A percentile compares a stretch with the other conserved stretches of the same genome.
These are phyloP conservation scores for Nettapus auritus DNA, from an alignment of 2,113 vertebrate genomes.

Conservation along the genomic window DNA sequence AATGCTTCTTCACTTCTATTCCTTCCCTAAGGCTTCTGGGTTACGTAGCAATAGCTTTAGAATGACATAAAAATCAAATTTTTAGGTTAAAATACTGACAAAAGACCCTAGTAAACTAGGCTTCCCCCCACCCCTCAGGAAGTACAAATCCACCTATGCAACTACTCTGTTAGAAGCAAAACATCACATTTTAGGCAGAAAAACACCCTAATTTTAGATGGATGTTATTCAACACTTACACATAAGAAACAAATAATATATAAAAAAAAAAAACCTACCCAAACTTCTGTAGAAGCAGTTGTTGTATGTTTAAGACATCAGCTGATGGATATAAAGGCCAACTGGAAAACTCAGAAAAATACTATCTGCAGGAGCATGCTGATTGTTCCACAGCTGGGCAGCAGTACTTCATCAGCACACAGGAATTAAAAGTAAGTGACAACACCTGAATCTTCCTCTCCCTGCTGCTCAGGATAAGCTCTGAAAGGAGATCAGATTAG, in stretches of 20 bases:
- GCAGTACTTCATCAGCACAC: background rate
- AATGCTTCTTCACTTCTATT: background rate
- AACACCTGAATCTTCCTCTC: background rate
- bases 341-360: background rate
- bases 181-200: background rate
- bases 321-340: fast-evolving
- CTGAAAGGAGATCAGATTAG: background rate
- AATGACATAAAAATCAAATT: background rate
- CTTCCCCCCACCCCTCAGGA: background rate
- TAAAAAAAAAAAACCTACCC: too few species aligned
- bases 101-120: background rate
- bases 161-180: background rate
- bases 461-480: background rate
- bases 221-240: background rate
- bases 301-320: background rate
- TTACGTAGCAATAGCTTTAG: fast-evolving
- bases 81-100: background rate
- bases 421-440: background rate
- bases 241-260: background rate
- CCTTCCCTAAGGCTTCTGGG: background rate
- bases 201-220: fast-evolving
- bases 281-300: background rate
- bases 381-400: background rate
- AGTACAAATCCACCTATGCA: background rate
- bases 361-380: background rate